Evolutionary conservation across 2,888 invertebrate genomes (phyloP), one percentile per base, ranked within the genome.

Genomic region (Synergus laeviventris): DNA sequence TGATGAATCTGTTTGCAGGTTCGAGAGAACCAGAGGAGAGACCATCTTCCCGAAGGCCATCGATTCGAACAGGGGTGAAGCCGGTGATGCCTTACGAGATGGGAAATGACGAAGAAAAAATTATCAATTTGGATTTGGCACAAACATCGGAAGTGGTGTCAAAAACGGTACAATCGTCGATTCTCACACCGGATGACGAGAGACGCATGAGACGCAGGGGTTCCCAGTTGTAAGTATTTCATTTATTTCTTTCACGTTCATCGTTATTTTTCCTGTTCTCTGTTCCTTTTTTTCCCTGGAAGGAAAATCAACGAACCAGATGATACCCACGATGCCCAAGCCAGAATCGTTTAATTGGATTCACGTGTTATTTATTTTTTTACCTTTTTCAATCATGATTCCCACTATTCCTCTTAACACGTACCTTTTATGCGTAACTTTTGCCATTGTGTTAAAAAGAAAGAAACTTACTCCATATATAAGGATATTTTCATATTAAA

Each of bases 121-220:
- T 87, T 77, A 87, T 90, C 82, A 89, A 87, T 84, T 81, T 89
- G 66, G 89, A 90, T 70, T 84, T 92, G 94, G 77, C 93, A 93
- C 74, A 95, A 93, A 9, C 95, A 93, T 90, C 93, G 94, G 83
- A 92, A 38, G 84, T 84, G 12, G 77, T 82, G 78, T 73, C 92
- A 91, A 75, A 93, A 92, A 82, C 93, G 92, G 59, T 93, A 91
- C 85, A 94, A 91, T 93, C 89, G 2, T 93, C 94, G 5, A 92
- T 94, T 66, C 93, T 93, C 31, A 93, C 94, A n/a, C 95, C 95
- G 78, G 95, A 95, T 79, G 96, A 95, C 78, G 93, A 94, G 81
- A 91, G 96, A 78, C 94, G 96, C 42, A 93, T 94, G 82, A 93
- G 96, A 81, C 93, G 97, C 86, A 93, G 96, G 76, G 96, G 96